Percentiles rank a stretch among this genome's conserved stretches.
phyloP scores from a whole-genome alignment of 2,113 vertebrate species.

The Elephas maximus region DNA sequence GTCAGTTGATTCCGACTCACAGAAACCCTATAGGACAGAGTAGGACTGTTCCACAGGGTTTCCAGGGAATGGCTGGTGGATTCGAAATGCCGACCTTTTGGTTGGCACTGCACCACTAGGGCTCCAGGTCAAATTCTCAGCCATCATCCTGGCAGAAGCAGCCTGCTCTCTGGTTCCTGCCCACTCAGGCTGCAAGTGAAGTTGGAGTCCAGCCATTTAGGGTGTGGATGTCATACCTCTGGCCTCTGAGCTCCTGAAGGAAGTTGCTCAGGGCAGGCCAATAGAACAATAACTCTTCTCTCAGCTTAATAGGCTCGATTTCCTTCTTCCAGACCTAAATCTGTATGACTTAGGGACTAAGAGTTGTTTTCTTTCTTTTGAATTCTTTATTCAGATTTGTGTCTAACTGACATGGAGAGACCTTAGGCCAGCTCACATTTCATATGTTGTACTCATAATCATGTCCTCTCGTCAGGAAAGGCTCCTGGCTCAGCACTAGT shows the following conservation, averaged over 20 bases:
- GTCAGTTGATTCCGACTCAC: no score
- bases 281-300: not conserved
- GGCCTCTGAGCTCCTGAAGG: not conserved
- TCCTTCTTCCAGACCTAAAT: conserved; percentile 6
- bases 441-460: not conserved
- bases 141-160: not conserved
- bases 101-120: no score
- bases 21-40: no score
- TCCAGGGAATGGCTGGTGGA: no score
- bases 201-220: not conserved
- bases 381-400: not conserved
- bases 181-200: not conserved
- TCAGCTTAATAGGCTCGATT: not conserved
- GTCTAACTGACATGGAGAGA: conserved; percentile 8
- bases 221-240: not conserved
- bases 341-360: not conserved
- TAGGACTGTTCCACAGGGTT: no score
- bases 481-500: not conserved
- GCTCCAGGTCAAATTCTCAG: not conserved
- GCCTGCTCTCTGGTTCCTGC: not conserved
- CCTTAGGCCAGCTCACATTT: not conserved
- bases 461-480: not conserved
- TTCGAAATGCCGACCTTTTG: no score
- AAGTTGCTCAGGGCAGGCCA: not conserved
- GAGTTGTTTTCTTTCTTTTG: not conserved